A percentile compares a stretch with the other conserved stretches of the same genome.
Evolutionary conservation across 2,113 vertebrate genomes (phyloP).

Genomic region (Lontra canadensis): DNA sequence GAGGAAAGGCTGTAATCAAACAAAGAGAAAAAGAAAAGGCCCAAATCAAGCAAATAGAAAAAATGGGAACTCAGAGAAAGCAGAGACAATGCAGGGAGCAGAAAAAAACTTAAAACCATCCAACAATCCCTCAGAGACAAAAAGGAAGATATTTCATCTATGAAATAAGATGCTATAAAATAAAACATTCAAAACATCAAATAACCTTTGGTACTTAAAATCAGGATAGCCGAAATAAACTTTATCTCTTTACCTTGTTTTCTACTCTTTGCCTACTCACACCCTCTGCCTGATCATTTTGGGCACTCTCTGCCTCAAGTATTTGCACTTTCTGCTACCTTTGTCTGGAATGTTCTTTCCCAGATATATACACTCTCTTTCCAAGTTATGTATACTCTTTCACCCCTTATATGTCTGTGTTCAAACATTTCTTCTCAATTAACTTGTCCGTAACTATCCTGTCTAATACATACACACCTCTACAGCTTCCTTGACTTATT

Average conservation of each 20-base stretch:
- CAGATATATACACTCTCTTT: not conserved
- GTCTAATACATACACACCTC: not conserved
- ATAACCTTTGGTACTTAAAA: not conserved
- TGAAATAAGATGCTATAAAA: not conserved
- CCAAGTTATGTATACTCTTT: not conserved
- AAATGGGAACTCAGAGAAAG: not conserved
- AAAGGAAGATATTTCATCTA: not conserved
- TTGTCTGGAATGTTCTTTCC: not conserved
- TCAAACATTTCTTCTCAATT: not conserved
- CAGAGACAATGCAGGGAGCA: not conserved
- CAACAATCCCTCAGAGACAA: not conserved
- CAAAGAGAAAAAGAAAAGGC: not conserved
- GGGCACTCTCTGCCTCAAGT: not conserved
- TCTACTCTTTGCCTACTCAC: not conserved
- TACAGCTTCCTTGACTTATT: conserved; percentile 4
- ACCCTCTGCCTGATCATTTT: not conserved
- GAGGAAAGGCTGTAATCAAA: not conserved
- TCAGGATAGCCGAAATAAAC: not conserved
- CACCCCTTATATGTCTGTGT: not conserved
- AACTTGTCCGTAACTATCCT: not conserved
- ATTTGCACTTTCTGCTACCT: not conserved
- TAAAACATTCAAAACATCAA: not conserved
- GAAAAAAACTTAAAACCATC: not conserved
- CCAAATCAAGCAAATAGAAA: not conserved
- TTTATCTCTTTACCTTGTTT: not conserved